Conservation (phyloP, 2,113 vertebrate species). For the Clinocottus analis region DNA sequence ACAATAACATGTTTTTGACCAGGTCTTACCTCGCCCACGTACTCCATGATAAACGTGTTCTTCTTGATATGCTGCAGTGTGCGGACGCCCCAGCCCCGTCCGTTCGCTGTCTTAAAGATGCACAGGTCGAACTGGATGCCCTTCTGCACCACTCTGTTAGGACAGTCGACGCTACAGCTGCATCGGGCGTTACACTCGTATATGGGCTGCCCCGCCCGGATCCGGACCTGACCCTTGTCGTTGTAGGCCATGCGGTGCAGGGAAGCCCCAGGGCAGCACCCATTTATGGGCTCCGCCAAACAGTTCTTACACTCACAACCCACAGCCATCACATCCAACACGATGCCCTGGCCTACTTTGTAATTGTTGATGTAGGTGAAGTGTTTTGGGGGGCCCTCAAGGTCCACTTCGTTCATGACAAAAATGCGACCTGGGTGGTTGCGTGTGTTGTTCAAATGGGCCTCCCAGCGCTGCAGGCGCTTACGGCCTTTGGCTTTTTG, state of each 20-base stretch:
- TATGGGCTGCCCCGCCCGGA: constrained; percentile 89
- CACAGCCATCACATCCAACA: constrained; percentile 83
- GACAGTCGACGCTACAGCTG: constrained; percentile 87
- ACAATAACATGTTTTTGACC: neutral
- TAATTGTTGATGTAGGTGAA: constrained; percentile 93
- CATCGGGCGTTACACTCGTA: constrained; percentile 93
- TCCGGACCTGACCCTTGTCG: constrained; percentile 85
- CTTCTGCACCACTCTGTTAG: constrained; percentile 92
- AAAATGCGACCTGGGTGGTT: constrained; percentile 88
- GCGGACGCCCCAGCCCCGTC: constrained; percentile 93
- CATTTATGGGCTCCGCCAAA: constrained; percentile 79
- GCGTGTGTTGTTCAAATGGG: constrained; percentile 85
- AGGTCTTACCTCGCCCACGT: constrained; percentile 91
- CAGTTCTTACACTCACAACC: constrained; percentile 91
- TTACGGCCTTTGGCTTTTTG: constrained; percentile 87
- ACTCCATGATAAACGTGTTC: constrained; percentile 96
- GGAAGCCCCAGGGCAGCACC: constrained; percentile 90
- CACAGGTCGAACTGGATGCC: constrained; percentile 92
- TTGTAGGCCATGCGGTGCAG: constrained; percentile 90
- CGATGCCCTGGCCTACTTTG: constrained; percentile 87
- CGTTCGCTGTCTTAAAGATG: constrained; percentile 91
- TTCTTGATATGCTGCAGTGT: constrained; percentile 90
- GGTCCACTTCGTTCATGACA: constrained; percentile 90
- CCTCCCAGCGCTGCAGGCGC: constrained; percentile 85
- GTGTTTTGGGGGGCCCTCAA: constrained; percentile 88